Conservation (phyloP, 2,113 vertebrate genomes). For the Pygoscelis adeliae region DNA sequence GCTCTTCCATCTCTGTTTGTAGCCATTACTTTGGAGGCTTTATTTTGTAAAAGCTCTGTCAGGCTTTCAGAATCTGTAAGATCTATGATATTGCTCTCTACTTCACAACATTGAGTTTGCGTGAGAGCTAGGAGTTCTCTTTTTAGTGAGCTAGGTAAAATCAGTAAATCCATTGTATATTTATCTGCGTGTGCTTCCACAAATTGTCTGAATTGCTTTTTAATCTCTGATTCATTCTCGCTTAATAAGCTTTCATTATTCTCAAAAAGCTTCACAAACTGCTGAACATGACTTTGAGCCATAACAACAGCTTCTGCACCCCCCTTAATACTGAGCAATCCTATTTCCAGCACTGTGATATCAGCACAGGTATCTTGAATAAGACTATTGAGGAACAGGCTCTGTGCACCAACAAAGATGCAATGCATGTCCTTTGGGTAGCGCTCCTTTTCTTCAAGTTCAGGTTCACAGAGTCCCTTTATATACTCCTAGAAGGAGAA, state of each 20-base stretch:
- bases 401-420: constrained; percentile 89
- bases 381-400: constrained; percentile 88
- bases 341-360: constrained; percentile 85
- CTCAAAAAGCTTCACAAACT: constrained; percentile 92
- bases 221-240: constrained; percentile 84
- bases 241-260: constrained; percentile 82
- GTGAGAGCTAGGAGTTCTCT: constrained; percentile 88
- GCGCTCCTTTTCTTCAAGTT: constrained; percentile 86
- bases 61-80: not conserved
- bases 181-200: constrained; percentile 92
- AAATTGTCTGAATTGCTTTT: constrained; percentile 88
- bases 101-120: constrained; percentile 51
- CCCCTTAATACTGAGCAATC: constrained; percentile 84
- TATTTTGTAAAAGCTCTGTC: not conserved
- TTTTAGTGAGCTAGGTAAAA: constrained; percentile 92
- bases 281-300: constrained; percentile 93
- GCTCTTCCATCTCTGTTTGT: not conserved
- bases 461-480: constrained; percentile 94
- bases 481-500: constrained; percentile 85
- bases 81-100: not conserved
- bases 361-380: constrained; percentile 92
- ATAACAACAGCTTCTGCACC: constrained; percentile 90
- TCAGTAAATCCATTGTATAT: constrained; percentile 93
- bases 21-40: not conserved
- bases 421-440: constrained; percentile 98